phyloP scores from a whole-genome alignment of 1,140 invertebrate genomes.

The Lasaia peninsularis region DNA sequence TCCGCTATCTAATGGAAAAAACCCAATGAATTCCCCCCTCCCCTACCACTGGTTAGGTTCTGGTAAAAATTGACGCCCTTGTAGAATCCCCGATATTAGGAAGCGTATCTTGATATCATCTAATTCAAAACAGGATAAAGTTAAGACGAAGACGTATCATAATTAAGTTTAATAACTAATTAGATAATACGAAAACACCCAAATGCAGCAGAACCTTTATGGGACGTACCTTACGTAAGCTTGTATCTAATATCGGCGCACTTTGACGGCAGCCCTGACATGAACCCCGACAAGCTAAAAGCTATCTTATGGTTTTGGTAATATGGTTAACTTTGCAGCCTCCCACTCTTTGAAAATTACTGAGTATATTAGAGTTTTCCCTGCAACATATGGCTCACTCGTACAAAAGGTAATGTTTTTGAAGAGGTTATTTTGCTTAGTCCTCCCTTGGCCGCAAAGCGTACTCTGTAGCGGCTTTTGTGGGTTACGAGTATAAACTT shows the following conservation, averaged over 20 bases:
- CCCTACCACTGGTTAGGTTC: no score
- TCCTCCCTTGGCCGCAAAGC: background rate
- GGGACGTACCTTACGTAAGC: conserved; percentile 1
- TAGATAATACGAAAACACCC: background rate
- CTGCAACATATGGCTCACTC: conserved; percentile 8
- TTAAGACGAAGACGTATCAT: no score
- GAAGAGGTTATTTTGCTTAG: conserved; percentile 8
- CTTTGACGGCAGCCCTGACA: background rate
- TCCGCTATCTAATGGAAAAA: no score
- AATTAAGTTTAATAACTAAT: background rate
- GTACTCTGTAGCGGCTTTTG: background rate
- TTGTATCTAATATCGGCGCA: conserved; percentile 11
- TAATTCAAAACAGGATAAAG: no score
- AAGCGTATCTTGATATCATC: no score
- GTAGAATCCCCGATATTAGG: no score
- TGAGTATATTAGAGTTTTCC: conserved; percentile 1
- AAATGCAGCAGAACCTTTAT: conserved; percentile 10
- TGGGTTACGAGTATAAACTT: background rate
- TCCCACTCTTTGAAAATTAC: background rate
- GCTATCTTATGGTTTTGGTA: background rate
- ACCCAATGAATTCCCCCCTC: no score
- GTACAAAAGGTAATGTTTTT: conserved; percentile 8
- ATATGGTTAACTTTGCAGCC: background rate
- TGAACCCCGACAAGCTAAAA: background rate
- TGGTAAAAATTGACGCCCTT: no score